A percentile compares a stretch with the other conserved stretches of the same genome.
Conservation (phyloP, 2,113 vertebrate species). For the Puntigrus tetrazona region DNA sequence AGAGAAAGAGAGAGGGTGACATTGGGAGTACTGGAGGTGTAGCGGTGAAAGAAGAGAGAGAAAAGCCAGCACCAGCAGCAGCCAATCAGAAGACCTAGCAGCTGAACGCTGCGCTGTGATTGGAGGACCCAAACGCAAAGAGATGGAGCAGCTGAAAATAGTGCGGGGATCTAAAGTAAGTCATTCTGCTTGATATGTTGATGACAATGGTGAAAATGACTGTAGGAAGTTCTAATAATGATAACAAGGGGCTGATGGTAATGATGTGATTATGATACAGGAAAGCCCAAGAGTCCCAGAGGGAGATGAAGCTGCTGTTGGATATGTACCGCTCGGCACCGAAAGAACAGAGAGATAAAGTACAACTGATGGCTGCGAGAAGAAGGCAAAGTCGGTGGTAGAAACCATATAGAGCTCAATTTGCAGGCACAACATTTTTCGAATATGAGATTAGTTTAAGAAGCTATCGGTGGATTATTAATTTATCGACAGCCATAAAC, state of each 20-base stretch:
- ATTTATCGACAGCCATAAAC: not conserved
- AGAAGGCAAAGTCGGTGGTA: constrained; percentile 95
- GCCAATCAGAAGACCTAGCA: constrained; percentile 69
- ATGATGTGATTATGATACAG: constrained; percentile 65
- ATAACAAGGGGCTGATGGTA: constrained; percentile 1
- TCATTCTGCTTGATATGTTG: not conserved
- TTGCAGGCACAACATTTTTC: not conserved
- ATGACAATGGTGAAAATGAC: not conserved
- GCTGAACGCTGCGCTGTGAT: constrained; percentile 70
- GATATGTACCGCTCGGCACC: constrained; percentile 98
- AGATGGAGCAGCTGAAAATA: constrained; percentile 89
- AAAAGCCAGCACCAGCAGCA: constrained; percentile 65
- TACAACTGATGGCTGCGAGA: constrained; percentile 97
- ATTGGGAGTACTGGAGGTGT: constrained; percentile 60
- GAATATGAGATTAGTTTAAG: not conserved
- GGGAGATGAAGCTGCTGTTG: constrained; percentile 94
- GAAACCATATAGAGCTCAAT: not conserved
- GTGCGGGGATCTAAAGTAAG: constrained; percentile 91
- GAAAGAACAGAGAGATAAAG: constrained; percentile 97
- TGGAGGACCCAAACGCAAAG: constrained; percentile 80
- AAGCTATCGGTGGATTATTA: not conserved
- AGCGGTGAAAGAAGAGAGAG: constrained; percentile 73
- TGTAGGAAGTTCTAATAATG: not conserved
- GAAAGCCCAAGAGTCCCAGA: constrained; percentile 95
- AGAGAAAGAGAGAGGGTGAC: constrained; percentile 82